Base-by-base conservation (phyloP, 2,113 vertebrate genomes). In the Chaetops frenatus region DNA sequence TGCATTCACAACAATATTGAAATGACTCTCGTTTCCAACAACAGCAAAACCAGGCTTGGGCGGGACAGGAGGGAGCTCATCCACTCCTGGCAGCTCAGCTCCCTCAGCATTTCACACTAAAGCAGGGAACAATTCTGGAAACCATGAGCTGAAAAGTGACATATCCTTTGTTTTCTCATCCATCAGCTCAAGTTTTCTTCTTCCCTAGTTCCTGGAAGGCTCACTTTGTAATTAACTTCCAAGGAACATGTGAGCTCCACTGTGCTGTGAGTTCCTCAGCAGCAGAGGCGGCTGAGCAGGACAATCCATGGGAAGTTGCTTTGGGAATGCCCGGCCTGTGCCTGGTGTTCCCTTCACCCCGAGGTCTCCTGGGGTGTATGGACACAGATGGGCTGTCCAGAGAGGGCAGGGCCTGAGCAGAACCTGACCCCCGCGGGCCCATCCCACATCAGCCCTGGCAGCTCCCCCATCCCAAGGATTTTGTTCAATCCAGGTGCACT, bases 361-460 rank as follows among this genome's bases (percentile, higher is more conserved):
- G 0, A 0, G 3, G 8, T 19, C 15, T 16, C 35, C 53, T 48
- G 4, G 31, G 25, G 1, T 29, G 28, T 44, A 48, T 20, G 50
- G 36, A 24, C 78, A 48, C 0, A 7, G 60, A 6, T 28, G 58
- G 20, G 31, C 31, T 44, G 51, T 48, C 2, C 2, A 7, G 40
- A 56, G 47, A 73, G 33, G 66, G 42, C 61, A 69, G 56, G 40
- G 35, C 35, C 6, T 53, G 19, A 27, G 29, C 81, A 58, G 62
- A 22, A 42, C 58, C 66, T 1, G 18, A 60, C 7, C 44, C 38
- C 3, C 0, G 1, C 16, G 51, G 35, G 31, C 18, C 53, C 6
- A 4, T 57, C 18, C 56, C 13, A 3, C 2, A 0, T 24, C 54
- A 31, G 17, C 53, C 3, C 51, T 8, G 1, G 5, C 21, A 0